phyloP scores from a whole-genome alignment of 2,797 vertebrate genomes.

The Oreochromis mossambicus region DNA sequence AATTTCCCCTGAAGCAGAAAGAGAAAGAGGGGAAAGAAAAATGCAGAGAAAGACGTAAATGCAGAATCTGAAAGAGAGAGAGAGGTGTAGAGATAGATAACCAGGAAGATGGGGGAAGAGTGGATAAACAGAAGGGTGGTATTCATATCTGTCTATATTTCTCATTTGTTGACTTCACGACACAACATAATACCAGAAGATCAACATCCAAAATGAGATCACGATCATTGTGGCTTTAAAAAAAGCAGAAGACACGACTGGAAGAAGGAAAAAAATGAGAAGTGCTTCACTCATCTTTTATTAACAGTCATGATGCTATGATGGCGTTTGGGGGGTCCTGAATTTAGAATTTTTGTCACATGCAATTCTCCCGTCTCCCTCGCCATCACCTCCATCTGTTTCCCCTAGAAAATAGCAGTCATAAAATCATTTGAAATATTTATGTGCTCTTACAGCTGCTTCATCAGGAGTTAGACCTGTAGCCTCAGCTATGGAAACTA shows the following conservation, averaged over 20 bases:
- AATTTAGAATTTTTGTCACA: neutral
- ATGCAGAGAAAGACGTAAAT: neutral
- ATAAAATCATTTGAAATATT: constrained; percentile 7
- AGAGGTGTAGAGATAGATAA: neutral
- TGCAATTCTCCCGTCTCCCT: neutral
- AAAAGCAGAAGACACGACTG: neutral
- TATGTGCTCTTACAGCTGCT: neutral
- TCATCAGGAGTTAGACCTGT: neutral
- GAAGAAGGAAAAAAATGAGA: neutral
- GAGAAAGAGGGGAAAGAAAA: neutral
- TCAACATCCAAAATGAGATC: neutral
- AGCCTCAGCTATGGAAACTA: neutral
- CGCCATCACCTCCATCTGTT: constrained; percentile 1
- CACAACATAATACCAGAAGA: neutral
- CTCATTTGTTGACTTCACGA: neutral
- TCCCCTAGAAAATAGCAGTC: neutral
- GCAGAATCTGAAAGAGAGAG: neutral
- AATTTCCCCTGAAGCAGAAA: constrained; percentile 51
- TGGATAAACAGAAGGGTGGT: neutral
- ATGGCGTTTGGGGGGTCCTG: neutral
- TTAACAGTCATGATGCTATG: neutral
- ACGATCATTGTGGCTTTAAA: neutral
- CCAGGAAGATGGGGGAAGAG: neutral
- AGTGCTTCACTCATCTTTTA: neutral
- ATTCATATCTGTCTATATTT: neutral